These are phyloP conservation scores for Megaceryle alcyon DNA, from an alignment of 2,797 vertebrate species.

Conservation along the genomic window DNA sequence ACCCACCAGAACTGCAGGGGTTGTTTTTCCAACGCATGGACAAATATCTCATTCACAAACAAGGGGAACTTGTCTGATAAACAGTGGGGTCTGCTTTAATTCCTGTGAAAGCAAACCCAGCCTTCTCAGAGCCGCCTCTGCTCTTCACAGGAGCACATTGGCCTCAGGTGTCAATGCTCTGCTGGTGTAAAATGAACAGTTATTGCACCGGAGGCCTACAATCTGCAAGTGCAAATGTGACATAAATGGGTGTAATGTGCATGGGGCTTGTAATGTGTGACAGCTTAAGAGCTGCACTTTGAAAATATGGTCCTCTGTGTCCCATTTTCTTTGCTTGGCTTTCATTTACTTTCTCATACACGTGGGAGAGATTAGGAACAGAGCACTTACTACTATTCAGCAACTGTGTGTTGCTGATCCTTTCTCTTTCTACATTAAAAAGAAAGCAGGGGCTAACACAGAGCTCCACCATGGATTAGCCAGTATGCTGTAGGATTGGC, in stretches of 20 bases:
- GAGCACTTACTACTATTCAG: neutral
- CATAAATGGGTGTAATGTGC: constrained; percentile 33
- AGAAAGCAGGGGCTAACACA: neutral
- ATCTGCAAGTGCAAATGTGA: constrained; percentile 51
- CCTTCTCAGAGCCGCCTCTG: neutral
- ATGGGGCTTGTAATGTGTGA: constrained; percentile 29
- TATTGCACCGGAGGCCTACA: constrained; percentile 22
- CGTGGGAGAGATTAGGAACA: neutral
- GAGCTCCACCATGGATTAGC: neutral
- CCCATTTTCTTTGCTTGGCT: constrained; percentile 20
- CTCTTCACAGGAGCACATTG: fast-evolving
- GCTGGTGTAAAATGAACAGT: neutral
- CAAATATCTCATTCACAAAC: neutral
- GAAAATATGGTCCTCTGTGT: constrained; percentile 47
- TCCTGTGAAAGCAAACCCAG: fast-evolving
- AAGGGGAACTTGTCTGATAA: neutral
- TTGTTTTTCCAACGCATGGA: neutral
- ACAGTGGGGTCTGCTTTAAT: neutral
- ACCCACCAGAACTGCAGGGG: neutral
- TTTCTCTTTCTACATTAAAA: neutral
- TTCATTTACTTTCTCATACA: neutral
- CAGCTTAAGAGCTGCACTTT: constrained; percentile 40
- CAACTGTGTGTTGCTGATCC: neutral
- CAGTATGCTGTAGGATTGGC: fast-evolving
- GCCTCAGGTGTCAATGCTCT: neutral